These are phyloP conservation scores for Acrossocheilus fasciatus DNA, from an alignment of 2,797 vertebrate species.

Conservation along the genomic window DNA sequence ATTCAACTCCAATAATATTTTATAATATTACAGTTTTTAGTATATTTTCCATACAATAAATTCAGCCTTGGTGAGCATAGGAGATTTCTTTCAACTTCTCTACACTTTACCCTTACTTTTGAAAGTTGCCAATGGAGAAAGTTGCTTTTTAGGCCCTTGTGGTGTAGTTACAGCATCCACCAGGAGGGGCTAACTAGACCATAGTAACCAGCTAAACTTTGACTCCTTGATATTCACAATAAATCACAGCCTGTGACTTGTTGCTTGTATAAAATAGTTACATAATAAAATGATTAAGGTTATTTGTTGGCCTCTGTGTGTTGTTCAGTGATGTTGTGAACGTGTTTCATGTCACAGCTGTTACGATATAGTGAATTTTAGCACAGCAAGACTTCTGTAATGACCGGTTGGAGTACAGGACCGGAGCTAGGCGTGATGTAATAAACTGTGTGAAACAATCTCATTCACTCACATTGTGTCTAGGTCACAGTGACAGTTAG, in stretches of 20 bases:
- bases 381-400: background rate
- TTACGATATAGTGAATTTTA: slow-evolving; percentile 11
- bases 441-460: slow-evolving; percentile 18
- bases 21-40: background rate
- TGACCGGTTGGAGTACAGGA: background rate
- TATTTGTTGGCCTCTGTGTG: background rate
- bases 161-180: slow-evolving; percentile 6
- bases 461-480: slow-evolving; percentile 27
- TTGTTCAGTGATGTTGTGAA: background rate
- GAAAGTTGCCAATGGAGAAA: background rate
- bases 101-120: background rate
- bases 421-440: background rate
- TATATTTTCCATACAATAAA: background rate
- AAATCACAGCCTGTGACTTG: background rate
- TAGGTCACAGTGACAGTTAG: slow-evolving; percentile 29
- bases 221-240: background rate
- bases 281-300: background rate
- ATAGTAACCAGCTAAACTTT: background rate
- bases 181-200: slow-evolving; percentile 30
- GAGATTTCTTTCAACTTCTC: background rate
- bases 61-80: background rate
- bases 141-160: background rate
- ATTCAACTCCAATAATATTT: background rate
- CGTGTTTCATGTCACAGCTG: background rate
- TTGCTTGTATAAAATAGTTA: background rate